phyloP scores from a whole-genome alignment of 2,888 invertebrate genomes.

The Meiosimyza platycephala region DNA sequence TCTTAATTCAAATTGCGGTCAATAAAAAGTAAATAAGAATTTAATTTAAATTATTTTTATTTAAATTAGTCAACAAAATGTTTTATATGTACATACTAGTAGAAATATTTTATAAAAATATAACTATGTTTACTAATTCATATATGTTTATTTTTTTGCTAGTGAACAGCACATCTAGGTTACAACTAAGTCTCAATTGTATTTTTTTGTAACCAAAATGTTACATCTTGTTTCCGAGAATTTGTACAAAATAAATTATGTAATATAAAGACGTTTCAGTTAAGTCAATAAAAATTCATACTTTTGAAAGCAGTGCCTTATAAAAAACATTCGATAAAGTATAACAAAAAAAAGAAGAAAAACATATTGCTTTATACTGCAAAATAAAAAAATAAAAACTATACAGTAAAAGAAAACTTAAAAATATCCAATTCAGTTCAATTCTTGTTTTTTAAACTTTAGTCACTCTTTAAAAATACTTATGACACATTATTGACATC shows the following conservation, averaged over 20 bases:
- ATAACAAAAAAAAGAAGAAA: too few species aligned
- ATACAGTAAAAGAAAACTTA: background rate
- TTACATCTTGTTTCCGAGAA: too few species aligned
- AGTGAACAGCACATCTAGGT: too few species aligned
- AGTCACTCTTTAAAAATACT: background rate
- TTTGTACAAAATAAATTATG: too few species aligned
- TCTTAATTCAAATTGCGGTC: slow-evolving; percentile 77
- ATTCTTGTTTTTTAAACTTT: background rate
- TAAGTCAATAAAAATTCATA: too few species aligned
- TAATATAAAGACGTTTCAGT: too few species aligned
- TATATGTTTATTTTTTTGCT: background rate
- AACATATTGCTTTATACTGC: background rate
- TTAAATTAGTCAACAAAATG: slow-evolving; percentile 10
- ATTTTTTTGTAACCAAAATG: too few species aligned
- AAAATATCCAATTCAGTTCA: background rate
- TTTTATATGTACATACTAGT: background rate
- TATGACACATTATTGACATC: slow-evolving; percentile 29
- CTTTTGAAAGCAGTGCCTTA: too few species aligned
- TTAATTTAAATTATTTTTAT: slow-evolving; percentile 31
- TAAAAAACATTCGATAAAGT: too few species aligned
- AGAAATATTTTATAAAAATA: background rate
- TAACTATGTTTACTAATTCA: slow-evolving; percentile 2
- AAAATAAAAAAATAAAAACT: slow-evolving; percentile 1
- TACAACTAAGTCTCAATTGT: too few species aligned
- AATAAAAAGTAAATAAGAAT: slow-evolving; percentile 34